Conservation (phyloP, 2,113 vertebrate species). For the Dendropsophus ebraccatus region DNA sequence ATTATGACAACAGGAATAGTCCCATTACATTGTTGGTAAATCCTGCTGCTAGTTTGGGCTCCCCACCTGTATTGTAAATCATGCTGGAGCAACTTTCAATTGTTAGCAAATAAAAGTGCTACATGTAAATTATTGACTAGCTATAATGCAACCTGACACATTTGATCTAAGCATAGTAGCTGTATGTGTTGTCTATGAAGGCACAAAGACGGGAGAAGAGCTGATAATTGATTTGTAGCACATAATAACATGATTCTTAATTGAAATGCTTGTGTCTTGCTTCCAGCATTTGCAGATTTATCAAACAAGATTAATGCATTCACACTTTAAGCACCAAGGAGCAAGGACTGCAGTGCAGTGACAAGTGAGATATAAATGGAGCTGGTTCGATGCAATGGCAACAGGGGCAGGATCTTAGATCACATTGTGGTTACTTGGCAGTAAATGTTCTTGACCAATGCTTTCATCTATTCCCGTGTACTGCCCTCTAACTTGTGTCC, state of each 20-base stretch:
- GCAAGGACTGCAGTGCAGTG: conserved; percentile 16
- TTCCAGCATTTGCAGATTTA: conserved; percentile 13
- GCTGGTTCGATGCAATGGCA: no score
- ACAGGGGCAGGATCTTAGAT: neutral
- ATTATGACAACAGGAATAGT: neutral
- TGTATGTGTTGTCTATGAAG: conserved; percentile 9
- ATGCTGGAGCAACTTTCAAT: neutral
- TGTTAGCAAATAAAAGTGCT: neutral
- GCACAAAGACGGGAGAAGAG: neutral
- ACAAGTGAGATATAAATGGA: conserved; percentile 11
- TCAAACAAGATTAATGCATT: conserved; percentile 38
- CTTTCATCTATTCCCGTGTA: neutral
- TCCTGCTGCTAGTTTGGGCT: neutral
- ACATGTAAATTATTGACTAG: neutral
- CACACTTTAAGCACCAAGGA: conserved; percentile 6
- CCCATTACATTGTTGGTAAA: neutral
- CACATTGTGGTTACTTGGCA: neutral
- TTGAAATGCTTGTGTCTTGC: conserved; percentile 6
- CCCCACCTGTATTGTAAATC: neutral
- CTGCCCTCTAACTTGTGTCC: conserved; percentile 35
- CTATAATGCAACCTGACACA: neutral
- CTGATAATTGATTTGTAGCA: conserved; percentile 5
- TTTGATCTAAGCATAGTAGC: neutral
- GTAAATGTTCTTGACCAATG: neutral
- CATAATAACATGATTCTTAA: conserved; percentile 10